phyloP scores from a whole-genome alignment of 2,888 invertebrate genomes.

The Mylabris sibirica region DNA sequence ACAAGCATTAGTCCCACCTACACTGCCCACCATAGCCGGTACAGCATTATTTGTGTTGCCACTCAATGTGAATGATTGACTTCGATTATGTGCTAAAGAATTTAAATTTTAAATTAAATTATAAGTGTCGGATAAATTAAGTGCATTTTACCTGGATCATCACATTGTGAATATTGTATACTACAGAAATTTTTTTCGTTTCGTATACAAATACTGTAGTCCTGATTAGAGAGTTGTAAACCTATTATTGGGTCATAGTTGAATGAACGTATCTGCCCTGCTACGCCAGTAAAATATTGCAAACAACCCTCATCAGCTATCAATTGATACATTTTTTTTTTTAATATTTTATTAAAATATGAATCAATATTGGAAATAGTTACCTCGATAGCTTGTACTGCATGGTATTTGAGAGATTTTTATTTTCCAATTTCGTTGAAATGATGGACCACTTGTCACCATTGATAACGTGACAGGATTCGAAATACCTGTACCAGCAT shows the following conservation, averaged over 20 bases:
- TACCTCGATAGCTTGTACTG: conserved; percentile 74
- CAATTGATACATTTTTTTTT: conserved; percentile 28
- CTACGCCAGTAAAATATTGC: conserved; percentile 82
- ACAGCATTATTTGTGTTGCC: conserved; percentile 78
- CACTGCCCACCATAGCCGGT: conserved; percentile 74
- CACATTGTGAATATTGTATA: conserved; percentile 81
- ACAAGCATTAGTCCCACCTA: conserved; percentile 73
- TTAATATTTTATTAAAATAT: neutral
- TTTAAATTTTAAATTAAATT: too few species aligned
- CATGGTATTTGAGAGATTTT: conserved; percentile 83
- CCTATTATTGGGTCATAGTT: conserved; percentile 82
- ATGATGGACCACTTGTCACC: conserved; percentile 79
- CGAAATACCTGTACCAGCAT: conserved; percentile 77
- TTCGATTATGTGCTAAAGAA: conserved; percentile 72
- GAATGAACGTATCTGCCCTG: conserved; percentile 82
- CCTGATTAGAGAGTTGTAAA: conserved; percentile 84
- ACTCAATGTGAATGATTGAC: conserved; percentile 77
- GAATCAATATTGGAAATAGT: conserved; percentile 13
- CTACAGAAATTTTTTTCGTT: conserved; percentile 88
- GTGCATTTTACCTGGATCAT: conserved; percentile 59
- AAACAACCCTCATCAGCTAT: conserved; percentile 78
- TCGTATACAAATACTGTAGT: conserved; percentile 85
- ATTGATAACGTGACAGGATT: conserved; percentile 83
- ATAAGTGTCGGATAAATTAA: neutral
- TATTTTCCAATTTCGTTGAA: conserved; percentile 81